phyloP scores from a whole-genome alignment of 1,140 invertebrate species.

The Hylaeus volcanicus region DNA sequence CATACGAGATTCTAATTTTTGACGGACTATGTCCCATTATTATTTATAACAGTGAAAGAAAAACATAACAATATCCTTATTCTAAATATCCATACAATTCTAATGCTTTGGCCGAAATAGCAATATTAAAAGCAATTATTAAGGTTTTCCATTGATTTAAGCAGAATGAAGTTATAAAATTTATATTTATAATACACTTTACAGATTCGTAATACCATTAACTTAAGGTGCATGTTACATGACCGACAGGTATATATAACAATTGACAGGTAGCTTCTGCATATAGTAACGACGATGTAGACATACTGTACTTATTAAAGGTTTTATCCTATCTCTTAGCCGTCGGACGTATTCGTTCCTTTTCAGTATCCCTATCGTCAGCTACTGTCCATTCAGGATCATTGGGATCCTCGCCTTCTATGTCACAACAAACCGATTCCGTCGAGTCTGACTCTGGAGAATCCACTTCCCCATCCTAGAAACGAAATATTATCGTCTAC shows the following conservation, averaged over 20 bases:
- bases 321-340: slow-evolving; percentile 80
- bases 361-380: slow-evolving; percentile 76
- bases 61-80: slow-evolving; percentile 55
- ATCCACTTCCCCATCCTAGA: slow-evolving; percentile 75
- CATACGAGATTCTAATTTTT: slow-evolving; percentile 41
- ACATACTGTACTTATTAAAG: slow-evolving; percentile 71
- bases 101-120: slow-evolving; percentile 73
- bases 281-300: slow-evolving; percentile 72
- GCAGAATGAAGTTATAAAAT: slow-evolving; percentile 81
- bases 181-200: slow-evolving; percentile 82
- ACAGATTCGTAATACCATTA: slow-evolving; percentile 79
- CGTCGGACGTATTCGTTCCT: slow-evolving; percentile 78
- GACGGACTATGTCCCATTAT: slow-evolving; percentile 16
- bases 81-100: slow-evolving; percentile 52
- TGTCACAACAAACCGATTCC: slow-evolving; percentile 82
- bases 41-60: slow-evolving; percentile 42
- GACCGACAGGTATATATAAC: slow-evolving; percentile 78
- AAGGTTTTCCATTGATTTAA: slow-evolving; percentile 72
- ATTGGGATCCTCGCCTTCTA: slow-evolving; percentile 88
- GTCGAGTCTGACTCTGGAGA: slow-evolving; percentile 83
- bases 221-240: slow-evolving; percentile 79
- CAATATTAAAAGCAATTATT: slow-evolving; percentile 71
- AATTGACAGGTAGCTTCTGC: slow-evolving; percentile 79
- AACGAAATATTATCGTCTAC: slow-evolving; percentile 57
- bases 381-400: slow-evolving; percentile 89